Conservation (phyloP, 2,888 invertebrate species). For the Podabrus alpinus region DNA sequence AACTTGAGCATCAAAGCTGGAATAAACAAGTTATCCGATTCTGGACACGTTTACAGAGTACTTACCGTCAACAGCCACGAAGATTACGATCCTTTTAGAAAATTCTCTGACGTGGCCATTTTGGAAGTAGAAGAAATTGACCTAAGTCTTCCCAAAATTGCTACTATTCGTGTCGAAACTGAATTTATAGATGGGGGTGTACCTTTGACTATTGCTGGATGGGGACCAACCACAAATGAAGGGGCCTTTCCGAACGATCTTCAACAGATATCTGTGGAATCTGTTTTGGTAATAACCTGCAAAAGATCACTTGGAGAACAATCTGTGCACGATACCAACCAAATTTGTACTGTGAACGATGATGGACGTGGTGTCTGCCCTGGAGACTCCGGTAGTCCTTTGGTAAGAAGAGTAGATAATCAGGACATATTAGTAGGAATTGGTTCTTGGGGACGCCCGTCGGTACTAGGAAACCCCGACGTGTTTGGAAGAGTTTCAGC, state of each 20-base stretch:
- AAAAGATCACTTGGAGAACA: no score
- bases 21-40: neutral
- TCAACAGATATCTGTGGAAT: no score
- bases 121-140: neutral
- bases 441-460: no score
- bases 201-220: slow-evolving; percentile 47
- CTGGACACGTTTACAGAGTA: neutral
- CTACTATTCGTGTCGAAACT: neutral
- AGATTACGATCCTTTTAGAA: neutral
- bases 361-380: no score
- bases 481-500: no score
- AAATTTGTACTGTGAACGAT: no score
- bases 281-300: no score
- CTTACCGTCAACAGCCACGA: neutral
- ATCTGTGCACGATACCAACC: neutral
- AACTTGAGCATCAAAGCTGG: neutral
- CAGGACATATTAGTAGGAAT: no score
- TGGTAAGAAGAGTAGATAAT: no score
- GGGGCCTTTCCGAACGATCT: slow-evolving; percentile 59
- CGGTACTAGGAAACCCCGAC: no score
- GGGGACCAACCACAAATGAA: slow-evolving; percentile 57
- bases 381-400: no score
- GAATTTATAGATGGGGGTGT: slow-evolving; percentile 49
- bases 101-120: neutral
- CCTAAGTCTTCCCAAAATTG: neutral